phyloP scores from a whole-genome alignment of 92 coral and sea anemone species.

The Porites lobata region DNA sequence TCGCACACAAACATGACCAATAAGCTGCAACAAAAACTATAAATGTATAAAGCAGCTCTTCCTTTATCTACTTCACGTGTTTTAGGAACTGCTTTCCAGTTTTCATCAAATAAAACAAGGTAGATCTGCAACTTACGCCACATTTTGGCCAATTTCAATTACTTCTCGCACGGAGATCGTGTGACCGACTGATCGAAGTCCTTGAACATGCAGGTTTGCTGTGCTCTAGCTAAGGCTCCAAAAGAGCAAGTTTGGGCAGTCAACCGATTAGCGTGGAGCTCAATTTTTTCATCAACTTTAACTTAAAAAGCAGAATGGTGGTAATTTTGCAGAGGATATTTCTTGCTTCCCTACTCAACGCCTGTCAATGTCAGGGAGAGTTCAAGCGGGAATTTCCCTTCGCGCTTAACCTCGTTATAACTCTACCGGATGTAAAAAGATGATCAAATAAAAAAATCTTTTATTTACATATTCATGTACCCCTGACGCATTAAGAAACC shows the following conservation, averaged over 20 bases:
- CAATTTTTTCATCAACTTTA: background rate
- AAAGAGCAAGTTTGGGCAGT: background rate
- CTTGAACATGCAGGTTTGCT: background rate
- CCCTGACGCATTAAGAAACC: background rate
- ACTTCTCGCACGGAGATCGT: background rate
- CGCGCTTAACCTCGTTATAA: background rate
- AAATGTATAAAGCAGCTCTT: no score
- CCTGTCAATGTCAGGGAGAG: background rate
- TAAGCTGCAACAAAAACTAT: no score
- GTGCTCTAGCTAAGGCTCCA: background rate
- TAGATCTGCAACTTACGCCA: no score
- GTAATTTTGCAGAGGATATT: background rate
- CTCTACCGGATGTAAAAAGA: conserved; percentile 31
- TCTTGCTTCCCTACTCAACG: background rate
- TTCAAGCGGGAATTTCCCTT: conserved; percentile 34
- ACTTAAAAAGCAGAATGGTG: background rate
- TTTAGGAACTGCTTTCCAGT: no score
- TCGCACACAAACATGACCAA: background rate
- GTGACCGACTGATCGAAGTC: conserved; percentile 10
- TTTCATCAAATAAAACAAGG: no score
- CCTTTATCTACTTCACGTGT: no score
- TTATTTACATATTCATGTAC: background rate
- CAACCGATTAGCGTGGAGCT: background rate
- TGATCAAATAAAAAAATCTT: background rate
- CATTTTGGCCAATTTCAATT: background rate